These are phyloP conservation scores for Nowickia ferox DNA, from an alignment of 2,888 invertebrate species.

Conservation along the genomic window DNA sequence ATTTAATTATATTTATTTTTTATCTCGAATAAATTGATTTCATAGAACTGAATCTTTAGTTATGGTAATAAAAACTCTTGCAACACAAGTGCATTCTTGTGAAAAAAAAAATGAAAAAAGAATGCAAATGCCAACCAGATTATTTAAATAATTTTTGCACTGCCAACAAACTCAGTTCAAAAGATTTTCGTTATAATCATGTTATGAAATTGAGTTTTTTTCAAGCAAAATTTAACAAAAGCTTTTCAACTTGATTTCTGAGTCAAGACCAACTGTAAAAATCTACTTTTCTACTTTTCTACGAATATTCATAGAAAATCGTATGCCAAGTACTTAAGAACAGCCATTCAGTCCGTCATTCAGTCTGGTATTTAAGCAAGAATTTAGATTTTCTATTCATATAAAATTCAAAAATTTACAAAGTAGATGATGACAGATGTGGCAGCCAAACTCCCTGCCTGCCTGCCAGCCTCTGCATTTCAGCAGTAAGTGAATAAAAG, in stretches of 20 bases:
- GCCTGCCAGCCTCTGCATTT: not conserved
- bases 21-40: slow-evolving; percentile 43
- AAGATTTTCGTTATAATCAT: slow-evolving; percentile 15
- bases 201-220: slow-evolving; percentile 7
- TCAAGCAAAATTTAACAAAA: not conserved
- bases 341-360: slow-evolving; percentile 10
- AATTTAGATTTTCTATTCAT: slow-evolving; percentile 51
- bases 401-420: slow-evolving; percentile 37
- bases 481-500: slow-evolving; percentile 14
- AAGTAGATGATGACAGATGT: slow-evolving; percentile 30
- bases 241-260: slow-evolving; percentile 9
- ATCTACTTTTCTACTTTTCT: slow-evolving; percentile 19
- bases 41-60: not conserved
- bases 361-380: slow-evolving; percentile 13
- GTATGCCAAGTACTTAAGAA: not conserved
- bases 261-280: slow-evolving; percentile 40
- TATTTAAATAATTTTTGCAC: not conserved
- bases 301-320: slow-evolving; percentile 5
- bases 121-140: not conserved
- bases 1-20: slow-evolving; percentile 47
- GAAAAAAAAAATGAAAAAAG: not conserved
- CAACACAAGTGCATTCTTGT: not conserved
- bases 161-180: not conserved
- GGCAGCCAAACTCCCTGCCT: slow-evolving; percentile 1
- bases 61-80: not conserved